Evolutionary conservation across 2,888 invertebrate species (phyloP).

Genomic region (Dendrolimus houi): DNA sequence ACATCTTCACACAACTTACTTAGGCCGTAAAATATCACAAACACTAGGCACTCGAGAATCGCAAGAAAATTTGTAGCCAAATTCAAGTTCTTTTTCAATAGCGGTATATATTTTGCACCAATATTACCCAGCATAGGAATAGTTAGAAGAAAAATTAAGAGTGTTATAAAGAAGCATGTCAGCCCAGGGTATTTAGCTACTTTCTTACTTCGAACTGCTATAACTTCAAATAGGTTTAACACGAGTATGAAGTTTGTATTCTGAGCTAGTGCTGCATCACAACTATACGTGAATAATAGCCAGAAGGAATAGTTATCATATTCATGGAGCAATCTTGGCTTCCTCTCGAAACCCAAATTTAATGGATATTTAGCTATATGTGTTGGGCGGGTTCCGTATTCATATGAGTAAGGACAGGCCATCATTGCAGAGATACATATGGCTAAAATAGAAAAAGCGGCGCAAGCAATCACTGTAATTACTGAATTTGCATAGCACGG

Average conservation of each 20-base stretch:
- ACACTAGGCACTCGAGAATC: slow-evolving; percentile 39
- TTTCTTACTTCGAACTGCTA: slow-evolving; percentile 21
- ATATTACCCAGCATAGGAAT: slow-evolving; percentile 37
- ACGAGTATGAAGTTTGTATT: slow-evolving; percentile 30
- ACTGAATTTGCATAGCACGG: slow-evolving; percentile 52
- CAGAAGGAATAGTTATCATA: slow-evolving; percentile 33
- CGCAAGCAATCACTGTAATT: slow-evolving; percentile 28
- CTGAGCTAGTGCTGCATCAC: slow-evolving; percentile 28
- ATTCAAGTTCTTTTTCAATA: slow-evolving; percentile 23
- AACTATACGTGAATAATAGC: slow-evolving; percentile 35
- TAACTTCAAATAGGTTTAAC: slow-evolving; percentile 33
- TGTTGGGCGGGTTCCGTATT: slow-evolving; percentile 23
- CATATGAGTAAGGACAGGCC: slow-evolving; percentile 47
- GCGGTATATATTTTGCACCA: slow-evolving; percentile 25
- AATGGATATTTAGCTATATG: slow-evolving; percentile 23
- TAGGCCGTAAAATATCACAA: slow-evolving; percentile 53
- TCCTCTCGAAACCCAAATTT: slow-evolving; percentile 40
- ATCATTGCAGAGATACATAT: slow-evolving; percentile 39
- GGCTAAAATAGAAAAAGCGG: slow-evolving; percentile 25
- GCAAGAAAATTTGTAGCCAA: slow-evolving; percentile 28
- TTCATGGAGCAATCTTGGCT: slow-evolving; percentile 39
- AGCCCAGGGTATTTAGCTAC: slow-evolving; percentile 38
- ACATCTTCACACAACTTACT: slow-evolving; percentile 57
- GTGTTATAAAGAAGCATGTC: slow-evolving; percentile 20
- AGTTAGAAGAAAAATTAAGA: slow-evolving; percentile 33